These are phyloP conservation scores for Scolopax mira DNA, from an alignment of 2,113 vertebrate species.

Conservation along the genomic window DNA sequence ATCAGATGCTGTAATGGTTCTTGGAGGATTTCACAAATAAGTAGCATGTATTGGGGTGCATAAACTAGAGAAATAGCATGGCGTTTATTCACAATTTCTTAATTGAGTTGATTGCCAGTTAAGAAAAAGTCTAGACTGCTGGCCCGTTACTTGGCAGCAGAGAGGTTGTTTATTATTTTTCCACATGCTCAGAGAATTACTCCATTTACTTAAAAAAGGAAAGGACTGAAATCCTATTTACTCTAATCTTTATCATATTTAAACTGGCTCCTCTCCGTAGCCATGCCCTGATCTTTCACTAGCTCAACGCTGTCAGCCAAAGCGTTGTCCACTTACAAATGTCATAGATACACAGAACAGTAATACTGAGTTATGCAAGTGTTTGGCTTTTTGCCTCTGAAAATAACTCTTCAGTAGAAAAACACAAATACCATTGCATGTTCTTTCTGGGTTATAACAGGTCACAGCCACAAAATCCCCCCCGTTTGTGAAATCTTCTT, in stretches of 20 bases:
- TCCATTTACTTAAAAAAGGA: background rate
- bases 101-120: background rate
- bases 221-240: background rate
- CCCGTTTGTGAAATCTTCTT: background rate
- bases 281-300: background rate
- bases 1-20: background rate
- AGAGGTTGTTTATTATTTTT: constrained; percentile 42
- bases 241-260: constrained; percentile 1
- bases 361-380: constrained; percentile 4
- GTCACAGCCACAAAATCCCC: background rate
- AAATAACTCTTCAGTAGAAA: constrained; percentile 9
- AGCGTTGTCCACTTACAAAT: background rate
- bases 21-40: background rate
- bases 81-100: background rate
- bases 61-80: background rate
- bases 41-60: background rate
- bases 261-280: background rate
- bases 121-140: constrained; percentile 2
- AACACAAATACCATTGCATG: background rate
- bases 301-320: background rate
- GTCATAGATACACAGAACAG: background rate
- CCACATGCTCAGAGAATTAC: background rate
- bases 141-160: background rate
- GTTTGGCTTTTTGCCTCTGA: constrained; percentile 37
- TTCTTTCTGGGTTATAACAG: constrained; percentile 23